These are phyloP conservation scores for Taenaris catops DNA, from an alignment of 2,888 invertebrate species.

Conservation along the genomic window DNA sequence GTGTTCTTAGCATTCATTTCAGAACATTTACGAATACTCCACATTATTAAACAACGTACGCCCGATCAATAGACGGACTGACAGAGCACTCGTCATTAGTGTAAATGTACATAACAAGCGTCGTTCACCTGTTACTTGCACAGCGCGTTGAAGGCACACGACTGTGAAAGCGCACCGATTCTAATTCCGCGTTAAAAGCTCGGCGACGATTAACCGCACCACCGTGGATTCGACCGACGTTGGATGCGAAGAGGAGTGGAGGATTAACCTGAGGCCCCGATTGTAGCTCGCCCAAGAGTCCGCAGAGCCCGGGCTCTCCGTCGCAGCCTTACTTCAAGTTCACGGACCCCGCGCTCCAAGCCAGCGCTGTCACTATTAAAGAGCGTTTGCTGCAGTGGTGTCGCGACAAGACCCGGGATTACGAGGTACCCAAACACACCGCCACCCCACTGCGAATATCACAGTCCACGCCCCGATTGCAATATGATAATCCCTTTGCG, in stretches of 20 bases:
- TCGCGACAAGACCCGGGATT: conserved; percentile 97
- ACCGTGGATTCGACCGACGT: too few relatives aligned
- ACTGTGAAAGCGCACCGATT: conserved; percentile 35
- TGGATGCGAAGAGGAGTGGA: conserved; percentile 22
- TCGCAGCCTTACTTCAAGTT: conserved; percentile 92
- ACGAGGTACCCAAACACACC: conserved; percentile 86
- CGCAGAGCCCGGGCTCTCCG: conserved; percentile 81
- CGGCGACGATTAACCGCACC: not conserved
- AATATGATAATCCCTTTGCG: too few relatives aligned
- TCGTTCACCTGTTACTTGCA: conserved; percentile 32
- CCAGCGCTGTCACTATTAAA: conserved; percentile 97
- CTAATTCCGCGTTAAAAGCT: conserved; percentile 35
- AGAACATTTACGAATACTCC: conserved; percentile 11
- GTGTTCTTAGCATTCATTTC: conserved; percentile 17
- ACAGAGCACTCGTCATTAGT: conserved; percentile 20
- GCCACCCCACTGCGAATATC: conserved; percentile 1
- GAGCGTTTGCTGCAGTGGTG: conserved; percentile 98
- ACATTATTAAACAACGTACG: conserved; percentile 9
- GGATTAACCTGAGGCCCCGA: conserved; percentile 68
- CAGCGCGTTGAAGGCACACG: conserved; percentile 38
- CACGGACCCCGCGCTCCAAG: conserved; percentile 93
- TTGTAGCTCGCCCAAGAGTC: conserved; percentile 87
- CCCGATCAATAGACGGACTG: conserved; percentile 1
- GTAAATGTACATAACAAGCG: conserved; percentile 46
- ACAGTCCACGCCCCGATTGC: too few relatives aligned